Base-by-base conservation (phyloP, 2,797 vertebrate species). In the Lithobates pipiens region DNA sequence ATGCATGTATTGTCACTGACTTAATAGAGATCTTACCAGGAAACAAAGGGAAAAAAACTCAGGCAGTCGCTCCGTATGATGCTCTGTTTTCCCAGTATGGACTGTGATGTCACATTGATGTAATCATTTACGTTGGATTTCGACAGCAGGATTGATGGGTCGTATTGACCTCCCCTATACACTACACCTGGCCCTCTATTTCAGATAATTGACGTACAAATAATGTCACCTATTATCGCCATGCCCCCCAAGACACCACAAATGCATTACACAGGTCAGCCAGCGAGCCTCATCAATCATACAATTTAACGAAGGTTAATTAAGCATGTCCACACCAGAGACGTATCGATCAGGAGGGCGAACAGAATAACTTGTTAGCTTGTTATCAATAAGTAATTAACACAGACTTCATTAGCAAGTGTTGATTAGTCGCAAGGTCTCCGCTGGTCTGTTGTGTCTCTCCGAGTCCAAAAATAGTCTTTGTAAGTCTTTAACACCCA, bases 381-480 rank as follows among this genome's bases (percentile, higher is more conserved):
- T 70, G n/a, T 18, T 83, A 77, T 86, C 85, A 86, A 86, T 86
- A 86, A 82, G 80, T 86, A 86, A 86, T 86, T 86, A 86, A 86
- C 50, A 73, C 71, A 42, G 21, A 39, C 65, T 74, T 78, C 29
- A 69, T 86, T 86, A 86, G 72, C 21, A 78, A n/a, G 75, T 86
- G 85, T 78, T 86, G 85, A 86, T 83, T 85, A 71, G 68, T 67
- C 27, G 68, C 25, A 21, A 27, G 25, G 39, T 15, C 78, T 44
- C 18, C 42, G 54, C 67, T 76, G 71, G 42, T 69, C 71, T 46
- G 25, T 68, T 80, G 27, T 67, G 29, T 85, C 39, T 46, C 3
- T 3, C 25, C 18, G 15, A 13, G 68, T 83, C 29, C 13, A 16
- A 5, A 76, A n/a, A 21, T 74, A 75, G 18, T 9, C 54, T 23